Evolutionary conservation across 2,888 invertebrate species (phyloP).

Genomic region (Drosophila testacea): DNA sequence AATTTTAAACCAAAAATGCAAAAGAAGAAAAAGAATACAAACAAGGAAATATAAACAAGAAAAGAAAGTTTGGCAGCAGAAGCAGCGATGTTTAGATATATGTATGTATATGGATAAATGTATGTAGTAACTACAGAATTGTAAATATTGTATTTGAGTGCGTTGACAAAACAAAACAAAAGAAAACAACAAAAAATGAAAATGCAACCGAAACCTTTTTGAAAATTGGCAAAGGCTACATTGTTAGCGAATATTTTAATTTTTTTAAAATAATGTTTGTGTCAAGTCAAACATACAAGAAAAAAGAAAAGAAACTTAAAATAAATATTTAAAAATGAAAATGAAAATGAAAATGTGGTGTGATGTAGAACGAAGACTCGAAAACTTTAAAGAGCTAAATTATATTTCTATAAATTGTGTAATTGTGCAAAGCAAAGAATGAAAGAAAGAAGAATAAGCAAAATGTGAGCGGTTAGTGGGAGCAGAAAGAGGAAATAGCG

Average conservation of each 20-base stretch:
- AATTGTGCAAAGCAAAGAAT: slow-evolving; percentile 34
- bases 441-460: slow-evolving; percentile 5
- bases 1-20: slow-evolving; percentile 61
- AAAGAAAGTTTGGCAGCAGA: slow-evolving; percentile 29
- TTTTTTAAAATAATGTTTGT: slow-evolving; percentile 56
- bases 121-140: slow-evolving; percentile 55
- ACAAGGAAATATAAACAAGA: slow-evolving; percentile 15
- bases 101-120: slow-evolving; percentile 39
- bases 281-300: slow-evolving; percentile 32
- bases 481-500: slow-evolving; percentile 52
- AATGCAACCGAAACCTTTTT: slow-evolving; percentile 35
- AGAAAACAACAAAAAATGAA: slow-evolving; percentile 27
- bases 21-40: slow-evolving; percentile 7
- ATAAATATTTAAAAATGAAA: slow-evolving; percentile 17
- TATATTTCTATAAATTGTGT: slow-evolving; percentile 73
- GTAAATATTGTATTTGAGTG: slow-evolving; percentile 71
- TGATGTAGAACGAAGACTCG: slow-evolving; percentile 63
- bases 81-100: slow-evolving; percentile 41
- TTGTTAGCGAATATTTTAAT: slow-evolving; percentile 64
- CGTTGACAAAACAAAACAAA: slow-evolving; percentile 35
- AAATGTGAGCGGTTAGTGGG: slow-evolving; percentile 35
- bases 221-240: slow-evolving; percentile 52
- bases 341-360: slow-evolving; percentile 43
- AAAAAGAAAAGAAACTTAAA: slow-evolving; percentile 23
- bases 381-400: slow-evolving; percentile 60